Conservation (phyloP, 2,797 vertebrate genomes). For the Pogonophryne albipinna region DNA sequence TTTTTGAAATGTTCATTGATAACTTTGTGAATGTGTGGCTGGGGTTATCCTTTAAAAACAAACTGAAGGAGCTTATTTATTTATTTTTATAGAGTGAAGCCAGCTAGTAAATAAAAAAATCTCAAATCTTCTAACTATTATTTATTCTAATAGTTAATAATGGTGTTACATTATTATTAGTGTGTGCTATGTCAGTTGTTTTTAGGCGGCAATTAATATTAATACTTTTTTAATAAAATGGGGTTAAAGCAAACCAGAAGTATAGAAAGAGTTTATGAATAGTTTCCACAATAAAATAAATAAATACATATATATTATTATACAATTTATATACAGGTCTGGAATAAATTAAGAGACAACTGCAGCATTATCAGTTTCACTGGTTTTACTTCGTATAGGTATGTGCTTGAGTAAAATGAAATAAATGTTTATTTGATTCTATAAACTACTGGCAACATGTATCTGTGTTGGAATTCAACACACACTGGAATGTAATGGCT, state of each 20-base stretch:
- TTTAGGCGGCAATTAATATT: background rate
- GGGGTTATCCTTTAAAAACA: background rate
- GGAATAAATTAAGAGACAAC: too few relatives aligned
- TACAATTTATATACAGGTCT: too few relatives aligned
- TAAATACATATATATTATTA: too few relatives aligned
- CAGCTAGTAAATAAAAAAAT: background rate
- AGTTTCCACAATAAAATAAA: too few relatives aligned
- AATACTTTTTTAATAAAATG: background rate
- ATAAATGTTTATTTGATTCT: too few relatives aligned
- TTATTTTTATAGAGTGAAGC: background rate
- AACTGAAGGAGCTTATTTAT: background rate
- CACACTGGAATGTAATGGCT: too few relatives aligned
- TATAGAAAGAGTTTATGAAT: background rate
- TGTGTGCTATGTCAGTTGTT: background rate
- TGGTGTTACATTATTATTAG: background rate
- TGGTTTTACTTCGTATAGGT: too few relatives aligned
- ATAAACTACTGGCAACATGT: too few relatives aligned
- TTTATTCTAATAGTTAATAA: background rate
- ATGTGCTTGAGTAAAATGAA: too few relatives aligned
- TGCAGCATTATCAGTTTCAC: too few relatives aligned
- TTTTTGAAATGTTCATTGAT: slow-evolving; percentile 11
- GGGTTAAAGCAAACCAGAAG: background rate
- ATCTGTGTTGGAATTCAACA: too few relatives aligned
- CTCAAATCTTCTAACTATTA: background rate
- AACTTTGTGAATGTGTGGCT: background rate